Evolutionary conservation across 2,888 invertebrate genomes (phyloP).

Genomic region (Cantharis flavilabris): DNA sequence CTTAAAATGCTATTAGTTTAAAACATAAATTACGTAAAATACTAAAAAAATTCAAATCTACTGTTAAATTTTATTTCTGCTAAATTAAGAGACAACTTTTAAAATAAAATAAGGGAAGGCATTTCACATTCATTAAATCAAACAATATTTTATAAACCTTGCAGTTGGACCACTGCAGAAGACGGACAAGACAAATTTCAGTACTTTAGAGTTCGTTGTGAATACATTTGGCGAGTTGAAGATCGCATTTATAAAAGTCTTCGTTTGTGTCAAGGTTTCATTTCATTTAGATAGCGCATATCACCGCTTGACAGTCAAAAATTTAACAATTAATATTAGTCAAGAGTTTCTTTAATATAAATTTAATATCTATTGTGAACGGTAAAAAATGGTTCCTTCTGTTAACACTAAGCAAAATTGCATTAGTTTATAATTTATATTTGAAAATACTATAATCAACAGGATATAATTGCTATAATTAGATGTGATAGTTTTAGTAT

Average conservation of each 20-base stretch:
- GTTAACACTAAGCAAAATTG: neutral
- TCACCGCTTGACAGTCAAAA: conserved; percentile 26
- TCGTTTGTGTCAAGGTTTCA: conserved; percentile 27
- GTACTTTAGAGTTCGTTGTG: conserved; percentile 42
- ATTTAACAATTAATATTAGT: conserved; percentile 29
- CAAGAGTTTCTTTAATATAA: neutral
- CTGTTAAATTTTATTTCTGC: conserved; percentile 1
- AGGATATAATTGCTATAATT: neutral
- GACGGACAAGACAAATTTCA: conserved; percentile 48
- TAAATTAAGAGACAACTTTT: conserved; percentile 40
- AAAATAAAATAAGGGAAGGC: conserved; percentile 39
- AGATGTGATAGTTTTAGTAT: neutral
- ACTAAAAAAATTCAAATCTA: neutral
- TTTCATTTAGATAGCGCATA: conserved; percentile 31
- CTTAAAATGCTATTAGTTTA: neutral
- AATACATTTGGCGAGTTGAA: conserved; percentile 42
- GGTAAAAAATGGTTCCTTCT: neutral
- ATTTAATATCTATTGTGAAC: neutral
- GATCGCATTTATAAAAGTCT: conserved; percentile 44
- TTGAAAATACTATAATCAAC: neutral
- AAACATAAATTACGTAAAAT: neutral
- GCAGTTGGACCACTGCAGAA: conserved; percentile 44
- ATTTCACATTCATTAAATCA: conserved; percentile 51
- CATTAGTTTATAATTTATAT: neutral
- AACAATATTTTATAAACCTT: conserved; percentile 51